Percentiles rank a stretch among this genome's conserved stretches.
Conservation (phyloP, 2,797 vertebrate species). For the Phoxinus dragarum region DNA sequence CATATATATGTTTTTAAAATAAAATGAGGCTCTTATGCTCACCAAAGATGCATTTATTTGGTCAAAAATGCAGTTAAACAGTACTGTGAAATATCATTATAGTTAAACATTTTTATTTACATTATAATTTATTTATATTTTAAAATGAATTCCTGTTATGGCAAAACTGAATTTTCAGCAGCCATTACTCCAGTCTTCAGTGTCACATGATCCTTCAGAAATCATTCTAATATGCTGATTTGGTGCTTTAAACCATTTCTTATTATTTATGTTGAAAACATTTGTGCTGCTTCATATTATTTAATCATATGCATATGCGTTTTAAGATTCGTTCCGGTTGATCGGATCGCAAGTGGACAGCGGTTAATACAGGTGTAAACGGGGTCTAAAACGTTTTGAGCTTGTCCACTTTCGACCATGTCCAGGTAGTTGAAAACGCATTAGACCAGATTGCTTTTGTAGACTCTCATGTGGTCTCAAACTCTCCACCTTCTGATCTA, state of each 20-base stretch:
- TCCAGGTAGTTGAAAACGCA: no score
- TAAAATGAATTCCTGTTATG: background rate
- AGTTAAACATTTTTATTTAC: background rate
- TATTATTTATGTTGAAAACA: background rate
- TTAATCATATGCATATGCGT: no score
- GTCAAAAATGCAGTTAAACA: background rate
- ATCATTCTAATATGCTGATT: background rate
- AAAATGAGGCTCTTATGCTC: background rate
- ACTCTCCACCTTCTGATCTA: no score
- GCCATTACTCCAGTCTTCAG: background rate
- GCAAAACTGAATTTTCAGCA: background rate
- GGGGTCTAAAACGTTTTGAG: no score
- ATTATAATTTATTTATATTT: background rate
- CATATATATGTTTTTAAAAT: background rate
- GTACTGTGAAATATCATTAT: no score
- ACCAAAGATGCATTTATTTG: background rate
- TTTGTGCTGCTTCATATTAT: background rate
- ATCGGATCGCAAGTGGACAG: no score
- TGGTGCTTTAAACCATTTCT: background rate
- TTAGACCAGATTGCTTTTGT: no score
- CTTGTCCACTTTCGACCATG: no score
- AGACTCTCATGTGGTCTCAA: no score
- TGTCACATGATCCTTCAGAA: background rate
- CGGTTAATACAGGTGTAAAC: no score
- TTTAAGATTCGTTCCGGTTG: no score